Conservation (phyloP, 2,797 vertebrate species). For the Gorsachius magnificus region DNA sequence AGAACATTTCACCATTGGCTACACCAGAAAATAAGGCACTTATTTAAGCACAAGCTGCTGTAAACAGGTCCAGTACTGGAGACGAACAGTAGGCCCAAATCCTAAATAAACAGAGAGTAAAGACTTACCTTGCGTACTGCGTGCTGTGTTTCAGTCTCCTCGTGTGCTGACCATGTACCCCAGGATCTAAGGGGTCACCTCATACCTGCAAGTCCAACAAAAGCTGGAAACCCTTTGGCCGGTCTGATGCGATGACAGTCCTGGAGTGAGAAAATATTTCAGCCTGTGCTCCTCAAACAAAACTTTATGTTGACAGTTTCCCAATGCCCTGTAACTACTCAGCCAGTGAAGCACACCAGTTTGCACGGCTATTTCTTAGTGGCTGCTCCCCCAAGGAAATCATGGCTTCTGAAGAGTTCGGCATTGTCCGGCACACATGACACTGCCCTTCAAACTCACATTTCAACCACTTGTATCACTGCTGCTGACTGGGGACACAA, state of each 20-base stretch:
- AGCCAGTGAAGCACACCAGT: background rate
- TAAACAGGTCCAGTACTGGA: background rate
- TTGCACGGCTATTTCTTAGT: background rate
- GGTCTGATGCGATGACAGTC: background rate
- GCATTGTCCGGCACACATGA: fast-evolving
- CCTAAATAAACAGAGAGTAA: background rate
- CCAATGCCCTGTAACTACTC: background rate
- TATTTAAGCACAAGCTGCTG: background rate
- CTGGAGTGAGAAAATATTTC: background rate
- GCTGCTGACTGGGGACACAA: background rate
- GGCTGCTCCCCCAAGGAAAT: background rate
- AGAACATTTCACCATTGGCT: background rate
- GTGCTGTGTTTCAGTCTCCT: background rate
- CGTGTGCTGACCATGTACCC: fast-evolving
- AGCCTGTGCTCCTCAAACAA: background rate
- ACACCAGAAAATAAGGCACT: background rate
- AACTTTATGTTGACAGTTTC: background rate
- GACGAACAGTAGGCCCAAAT: background rate
- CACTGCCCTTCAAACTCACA: background rate
- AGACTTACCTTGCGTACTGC: background rate
- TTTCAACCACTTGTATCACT: background rate
- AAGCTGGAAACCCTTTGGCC: background rate
- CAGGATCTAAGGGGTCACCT: background rate
- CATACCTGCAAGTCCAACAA: background rate
- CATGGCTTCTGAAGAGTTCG: background rate